Base-by-base conservation (phyloP, 2,113 vertebrate species). In the Melanotaenia duboulayi region DNA sequence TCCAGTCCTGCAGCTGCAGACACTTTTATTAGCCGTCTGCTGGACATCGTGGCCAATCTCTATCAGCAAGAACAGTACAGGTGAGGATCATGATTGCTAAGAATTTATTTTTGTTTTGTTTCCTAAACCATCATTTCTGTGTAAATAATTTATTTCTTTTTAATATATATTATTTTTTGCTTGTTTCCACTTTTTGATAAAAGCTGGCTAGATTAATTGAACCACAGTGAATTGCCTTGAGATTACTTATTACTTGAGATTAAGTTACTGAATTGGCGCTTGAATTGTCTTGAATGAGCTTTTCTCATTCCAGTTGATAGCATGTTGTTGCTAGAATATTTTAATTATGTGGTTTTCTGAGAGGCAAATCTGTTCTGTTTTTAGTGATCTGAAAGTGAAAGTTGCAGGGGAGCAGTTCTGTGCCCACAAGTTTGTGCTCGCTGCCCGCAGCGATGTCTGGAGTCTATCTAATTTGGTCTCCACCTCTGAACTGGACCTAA, bases 351-450 rank as follows among this genome's bases (percentile, higher is more conserved):
- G 16, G 1, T 23, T 65, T 49, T 42, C 39, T 75, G 8, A 63
- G 14, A 4, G 9, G 35, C 57, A 4, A 46, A 60, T 75, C 49
- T 76, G 17, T 19, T 76, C 10, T 17, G 65, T 75, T 86, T 72
- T 7, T 91, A 99, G 98, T 93, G 98, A 99, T 82, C 92, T 99
- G 83, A 97, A 95, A 89, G 95, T 99, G 85, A 97, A 96, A 80
- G 93, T 99, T 59, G 94, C 94, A 48, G 93, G 90, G 66, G 90
- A 92, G 67, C 76, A 55, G 59, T 91, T 98, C 83, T 90, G 56
- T 2, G 97, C 96, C 77, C 98, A 99, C 88, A 99, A 99, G 89
- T 99, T 99, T 90, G 96, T 99, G 40, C 85, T 99, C 93, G 98
- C 98, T 0, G 97, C 98, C 2, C 97, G 97, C 70, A 99, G 95